Base-by-base conservation (phyloP, 2,888 invertebrate species). In the Pyrgus malvae region DNA sequence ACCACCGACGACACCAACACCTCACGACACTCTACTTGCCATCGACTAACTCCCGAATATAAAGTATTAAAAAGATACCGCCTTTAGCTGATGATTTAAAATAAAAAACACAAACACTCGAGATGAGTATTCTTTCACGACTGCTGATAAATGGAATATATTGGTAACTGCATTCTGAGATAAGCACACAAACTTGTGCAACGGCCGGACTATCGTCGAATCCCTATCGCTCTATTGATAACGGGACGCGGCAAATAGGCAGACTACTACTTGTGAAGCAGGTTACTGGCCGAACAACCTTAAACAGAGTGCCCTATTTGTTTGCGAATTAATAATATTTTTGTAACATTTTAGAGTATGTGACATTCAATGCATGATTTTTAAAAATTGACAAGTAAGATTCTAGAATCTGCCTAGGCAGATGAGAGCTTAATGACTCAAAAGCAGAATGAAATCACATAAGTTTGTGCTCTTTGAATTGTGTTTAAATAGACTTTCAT, bases 111-210 rank as follows among this genome's bases (percentile, higher is more conserved):
- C 53, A 40, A 42, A 50, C 11, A n/a, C 38, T 29, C 48, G 41
- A 59, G 57, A 63, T 62, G 55, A 58, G 35, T 29, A 27, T 56
- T 60, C 25, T 78, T 80, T 70, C 58, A 78, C 76, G 74, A 74
- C 72, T 65, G 69, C 40, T 68, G 70, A 73, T 74, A 76, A 75
- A 69, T 71, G 73, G 70, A 67, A 70, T 73, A 70, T 76, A 76
- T 69, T 68, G 68, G 68, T 66, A 67, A 83, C 75, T 86, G 83
- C 83, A 84, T 80, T 75, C 71, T 68, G 69, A 77, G 80, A 86
- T 87, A 87, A 80, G 74, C 61, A 59, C 61, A 64, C 63, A 58
- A 66, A 75, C 73, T 74, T 78, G 77, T 77, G 79, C 78, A 80
- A 72, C 68, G 73, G 68, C 65, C 69, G 74, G 67, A 71, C 70